These are phyloP conservation scores for Lithophane ornitopus DNA, from an alignment of 2,888 invertebrate genomes.

Conservation along the genomic window DNA sequence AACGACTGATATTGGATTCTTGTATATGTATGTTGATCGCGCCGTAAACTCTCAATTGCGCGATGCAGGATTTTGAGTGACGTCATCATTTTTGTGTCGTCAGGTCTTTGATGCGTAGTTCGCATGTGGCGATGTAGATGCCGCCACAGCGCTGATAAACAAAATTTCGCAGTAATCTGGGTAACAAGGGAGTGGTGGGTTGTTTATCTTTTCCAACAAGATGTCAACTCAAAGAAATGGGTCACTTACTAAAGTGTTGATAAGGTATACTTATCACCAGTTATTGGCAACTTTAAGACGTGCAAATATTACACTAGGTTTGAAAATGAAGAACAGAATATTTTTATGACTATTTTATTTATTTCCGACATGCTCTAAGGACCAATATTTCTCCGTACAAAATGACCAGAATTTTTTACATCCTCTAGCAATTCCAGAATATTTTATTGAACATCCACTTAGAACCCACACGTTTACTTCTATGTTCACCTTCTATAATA, in stretches of 20 bases:
- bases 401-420: background rate
- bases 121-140: no score
- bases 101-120: no score
- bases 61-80: no score
- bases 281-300: constrained; percentile 23
- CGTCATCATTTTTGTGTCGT: no score
- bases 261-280: constrained; percentile 33
- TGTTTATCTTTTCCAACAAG: constrained; percentile 44
- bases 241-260: constrained; percentile 42
- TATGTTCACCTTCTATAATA: constrained; percentile 38
- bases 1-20: no score
- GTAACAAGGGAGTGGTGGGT: constrained; percentile 24
- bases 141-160: constrained; percentile 17
- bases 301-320: background rate
- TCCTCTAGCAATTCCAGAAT: background rate
- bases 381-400: background rate
- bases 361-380: background rate
- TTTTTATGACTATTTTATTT: background rate
- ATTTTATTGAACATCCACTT: background rate
- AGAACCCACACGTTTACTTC: constrained; percentile 26
- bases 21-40: no score
- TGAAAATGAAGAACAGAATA: background rate
- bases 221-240: constrained; percentile 48
- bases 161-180: constrained; percentile 35
- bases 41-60: no score